Evolutionary conservation across 2,113 vertebrate species (phyloP).

Genomic region (Baryphthengus martii): DNA sequence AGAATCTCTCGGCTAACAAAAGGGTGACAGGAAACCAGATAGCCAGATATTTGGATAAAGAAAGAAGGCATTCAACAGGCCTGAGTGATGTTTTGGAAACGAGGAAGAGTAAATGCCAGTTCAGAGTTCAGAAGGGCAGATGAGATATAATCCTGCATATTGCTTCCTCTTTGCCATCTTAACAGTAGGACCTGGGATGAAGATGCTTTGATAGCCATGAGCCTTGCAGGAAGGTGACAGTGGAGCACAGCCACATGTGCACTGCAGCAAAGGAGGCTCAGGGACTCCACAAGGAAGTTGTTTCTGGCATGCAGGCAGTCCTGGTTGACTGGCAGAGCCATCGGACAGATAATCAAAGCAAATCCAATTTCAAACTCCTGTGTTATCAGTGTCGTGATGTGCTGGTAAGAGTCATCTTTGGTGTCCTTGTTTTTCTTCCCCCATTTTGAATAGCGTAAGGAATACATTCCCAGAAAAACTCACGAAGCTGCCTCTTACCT

Average conservation of each 20-base stretch:
- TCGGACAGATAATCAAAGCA: background rate
- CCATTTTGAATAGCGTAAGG: background rate
- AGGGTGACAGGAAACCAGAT: background rate
- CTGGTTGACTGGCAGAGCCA: background rate
- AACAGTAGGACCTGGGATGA: background rate
- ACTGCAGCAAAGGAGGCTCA: background rate
- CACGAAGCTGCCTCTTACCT: background rate
- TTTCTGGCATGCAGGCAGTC: background rate
- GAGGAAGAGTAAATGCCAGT: background rate
- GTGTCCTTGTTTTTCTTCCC: background rate
- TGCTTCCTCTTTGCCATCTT: background rate
- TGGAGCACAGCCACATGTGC: accelerated
- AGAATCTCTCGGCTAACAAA: background rate
- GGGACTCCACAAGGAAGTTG: background rate
- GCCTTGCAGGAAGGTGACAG: background rate
- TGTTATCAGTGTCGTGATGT: background rate
- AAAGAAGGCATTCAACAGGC: background rate
- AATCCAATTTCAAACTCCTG: background rate
- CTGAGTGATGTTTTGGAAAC: background rate
- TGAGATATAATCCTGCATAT: background rate
- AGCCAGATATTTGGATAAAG: background rate
- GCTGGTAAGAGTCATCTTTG: background rate
- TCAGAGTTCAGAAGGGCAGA: background rate
- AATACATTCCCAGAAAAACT: background rate
- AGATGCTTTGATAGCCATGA: background rate